phyloP scores from a whole-genome alignment of 2,888 invertebrate genomes.

The Mythimna ferrago region DNA sequence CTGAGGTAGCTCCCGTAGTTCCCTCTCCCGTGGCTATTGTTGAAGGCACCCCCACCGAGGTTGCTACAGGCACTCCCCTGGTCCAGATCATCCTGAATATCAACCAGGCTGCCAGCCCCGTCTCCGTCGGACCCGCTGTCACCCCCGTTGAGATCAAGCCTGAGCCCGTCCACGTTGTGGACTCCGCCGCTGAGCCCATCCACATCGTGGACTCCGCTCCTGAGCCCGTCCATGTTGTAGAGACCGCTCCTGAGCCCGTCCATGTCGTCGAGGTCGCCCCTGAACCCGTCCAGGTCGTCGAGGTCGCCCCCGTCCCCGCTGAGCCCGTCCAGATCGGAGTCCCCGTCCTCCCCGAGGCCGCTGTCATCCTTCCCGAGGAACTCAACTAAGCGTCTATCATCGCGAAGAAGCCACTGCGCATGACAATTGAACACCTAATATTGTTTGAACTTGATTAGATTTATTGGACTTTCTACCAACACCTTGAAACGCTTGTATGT shows the following conservation, averaged over 20 bases:
- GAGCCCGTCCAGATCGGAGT: constrained; percentile 55
- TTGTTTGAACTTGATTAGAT: constrained; percentile 30
- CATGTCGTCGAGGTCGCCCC: constrained; percentile 32
- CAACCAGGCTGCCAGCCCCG: constrained; percentile 48
- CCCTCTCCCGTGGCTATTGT: constrained; percentile 42
- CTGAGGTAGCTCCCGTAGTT: constrained; percentile 16
- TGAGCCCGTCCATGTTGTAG: constrained; percentile 36
- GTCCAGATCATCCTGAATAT: constrained; percentile 73
- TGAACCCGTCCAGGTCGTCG: constrained; percentile 26
- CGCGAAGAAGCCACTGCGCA: constrained; percentile 37
- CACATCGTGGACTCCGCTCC: constrained; percentile 22
- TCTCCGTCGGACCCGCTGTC: constrained; percentile 42
- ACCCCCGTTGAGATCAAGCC: constrained; percentile 28
- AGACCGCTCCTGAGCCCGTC: constrained; percentile 27
- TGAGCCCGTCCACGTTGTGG: constrained; percentile 46
- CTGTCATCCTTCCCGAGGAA: constrained; percentile 64
- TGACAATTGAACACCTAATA: constrained; percentile 39
- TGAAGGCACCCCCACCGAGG: constrained; percentile 22
- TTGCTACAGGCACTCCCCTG: constrained; percentile 59
- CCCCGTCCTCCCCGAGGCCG: constrained; percentile 65
- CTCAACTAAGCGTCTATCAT: constrained; percentile 63
- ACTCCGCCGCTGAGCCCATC: constrained; percentile 31
- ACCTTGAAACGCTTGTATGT: constrained; percentile 56
- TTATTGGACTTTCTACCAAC: constrained; percentile 46
- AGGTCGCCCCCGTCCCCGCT: constrained; percentile 50